Conservation (phyloP, 1,140 invertebrate species). For the Calephelis virginiensis region DNA sequence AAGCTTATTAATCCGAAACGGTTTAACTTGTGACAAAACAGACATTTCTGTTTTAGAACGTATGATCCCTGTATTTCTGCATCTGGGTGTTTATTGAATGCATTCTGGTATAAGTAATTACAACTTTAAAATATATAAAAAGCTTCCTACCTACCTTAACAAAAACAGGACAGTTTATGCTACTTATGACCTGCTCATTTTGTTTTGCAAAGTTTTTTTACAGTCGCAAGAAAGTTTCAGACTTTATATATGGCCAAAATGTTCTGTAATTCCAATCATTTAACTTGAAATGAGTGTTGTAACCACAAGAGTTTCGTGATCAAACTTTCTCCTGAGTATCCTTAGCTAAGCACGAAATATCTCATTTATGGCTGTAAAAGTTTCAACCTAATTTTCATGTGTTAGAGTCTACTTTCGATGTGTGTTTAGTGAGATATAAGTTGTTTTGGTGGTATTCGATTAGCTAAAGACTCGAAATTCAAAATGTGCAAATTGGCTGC, state of each 20-base stretch:
- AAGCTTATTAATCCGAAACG: too few relatives aligned
- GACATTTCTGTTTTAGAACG: too few relatives aligned
- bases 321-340: slow-evolving; percentile 28
- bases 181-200: not conserved
- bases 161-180: too few relatives aligned
- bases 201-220: not conserved
- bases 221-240: not conserved
- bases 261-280: slow-evolving; percentile 24
- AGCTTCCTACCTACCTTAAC: too few relatives aligned
- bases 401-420: slow-evolving; percentile 29
- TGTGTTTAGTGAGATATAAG: not conserved
- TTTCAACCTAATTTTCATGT: not conserved
- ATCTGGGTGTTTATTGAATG: too few relatives aligned
- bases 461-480: slow-evolving; percentile 33
- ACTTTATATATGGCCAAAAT: not conserved
- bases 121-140: too few relatives aligned
- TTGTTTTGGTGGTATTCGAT: slow-evolving; percentile 17
- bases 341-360: slow-evolving; percentile 23
- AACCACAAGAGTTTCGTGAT: slow-evolving; percentile 34
- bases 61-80: too few relatives aligned
- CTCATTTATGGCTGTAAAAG: not conserved
- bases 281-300: slow-evolving; percentile 39
- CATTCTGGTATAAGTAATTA: too few relatives aligned
- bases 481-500: slow-evolving; percentile 46
- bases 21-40: too few relatives aligned